Evolutionary conservation across 1,140 invertebrate species (phyloP), one percentile per base, ranked within the genome.

Genomic region (Philaenus spumarius): DNA sequence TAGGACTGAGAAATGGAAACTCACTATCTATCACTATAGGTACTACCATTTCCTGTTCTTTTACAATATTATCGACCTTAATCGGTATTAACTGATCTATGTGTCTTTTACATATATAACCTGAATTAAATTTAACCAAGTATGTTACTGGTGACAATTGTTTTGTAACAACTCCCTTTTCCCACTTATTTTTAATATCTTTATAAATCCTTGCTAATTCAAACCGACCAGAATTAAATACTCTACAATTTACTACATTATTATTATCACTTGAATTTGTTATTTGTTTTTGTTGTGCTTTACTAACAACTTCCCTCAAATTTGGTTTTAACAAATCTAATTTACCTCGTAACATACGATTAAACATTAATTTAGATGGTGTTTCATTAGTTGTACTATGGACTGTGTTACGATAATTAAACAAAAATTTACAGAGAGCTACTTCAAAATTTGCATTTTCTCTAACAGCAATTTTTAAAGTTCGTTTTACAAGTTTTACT

Each of bases 401-500:
- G 12, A 46, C 23, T 2, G 56, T 59, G 24, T 30, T 45, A 15
- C 60, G 43, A 37, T 60, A 61, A 22, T 20, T 43, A 9, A 58
- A 40, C 37, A 63, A 35, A 23, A 64, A 60, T 17, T 30, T n/a
- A 42, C 39, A 35, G 14, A 64, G n/a, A 26, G 58, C 47, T 45
- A 35, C 22, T 37, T 61, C 35, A 15, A 62, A 6, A 20, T 42
- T 19, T 43, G 30, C 51, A 42, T 50, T 45, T 30, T 37, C 53
- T 48, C 42, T 23, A 24, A 30, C 3, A n/a, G n/a, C n/a, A n/a
- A n/a, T n/a, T n/a, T 59, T 57, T 30, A 66, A 40, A 2, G 34
- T 17, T 24, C 52, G 40, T 35, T 68, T 68, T n/a, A 68, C 47
- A 2, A 58, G 55, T 48, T 53, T 34, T 6, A 67, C 60, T 17